Evolutionary conservation across 2,113 vertebrate species (phyloP).

Genomic region (Prunella fulvescens): DNA sequence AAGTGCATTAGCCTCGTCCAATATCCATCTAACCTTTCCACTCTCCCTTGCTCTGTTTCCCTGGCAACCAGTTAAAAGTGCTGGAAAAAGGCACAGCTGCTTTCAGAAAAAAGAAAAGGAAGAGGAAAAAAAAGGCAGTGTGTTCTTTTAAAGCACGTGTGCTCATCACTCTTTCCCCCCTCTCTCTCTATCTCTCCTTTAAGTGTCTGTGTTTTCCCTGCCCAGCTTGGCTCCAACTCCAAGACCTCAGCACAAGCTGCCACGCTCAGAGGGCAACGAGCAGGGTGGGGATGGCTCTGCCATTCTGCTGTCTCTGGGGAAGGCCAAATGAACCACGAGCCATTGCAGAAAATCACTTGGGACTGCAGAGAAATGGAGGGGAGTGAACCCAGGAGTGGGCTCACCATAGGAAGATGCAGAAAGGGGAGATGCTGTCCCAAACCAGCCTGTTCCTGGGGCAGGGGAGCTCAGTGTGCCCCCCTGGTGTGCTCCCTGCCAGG

Average conservation of each 20-base stretch:
- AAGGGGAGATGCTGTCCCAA: neutral
- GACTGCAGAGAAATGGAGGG: accelerated
- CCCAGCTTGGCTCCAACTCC: neutral
- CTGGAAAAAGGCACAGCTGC: slow-evolving; percentile 72
- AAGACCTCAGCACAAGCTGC: neutral
- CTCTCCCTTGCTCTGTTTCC: slow-evolving; percentile 76
- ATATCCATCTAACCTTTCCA: slow-evolving; percentile 76
- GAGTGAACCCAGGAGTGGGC: neutral
- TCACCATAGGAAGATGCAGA: neutral
- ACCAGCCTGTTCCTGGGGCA: accelerated
- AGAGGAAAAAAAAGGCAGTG: slow-evolving; percentile 8
- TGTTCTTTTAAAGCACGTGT: slow-evolving; percentile 30
- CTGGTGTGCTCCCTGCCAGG: neutral
- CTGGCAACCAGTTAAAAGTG: slow-evolving; percentile 77
- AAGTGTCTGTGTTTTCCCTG: neutral
- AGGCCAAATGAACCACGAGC: accelerated
- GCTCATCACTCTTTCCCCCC: neutral
- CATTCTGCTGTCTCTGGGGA: neutral
- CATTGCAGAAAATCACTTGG: accelerated
- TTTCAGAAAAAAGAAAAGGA: slow-evolving; percentile 47
- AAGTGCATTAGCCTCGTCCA: slow-evolving; percentile 72
- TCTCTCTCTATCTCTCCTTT: neutral
- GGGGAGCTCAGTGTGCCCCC: neutral
- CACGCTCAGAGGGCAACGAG: neutral
- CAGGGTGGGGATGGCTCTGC: neutral